Conservation (phyloP, 2,888 invertebrate genomes). For the Sarcophaga variegata region DNA sequence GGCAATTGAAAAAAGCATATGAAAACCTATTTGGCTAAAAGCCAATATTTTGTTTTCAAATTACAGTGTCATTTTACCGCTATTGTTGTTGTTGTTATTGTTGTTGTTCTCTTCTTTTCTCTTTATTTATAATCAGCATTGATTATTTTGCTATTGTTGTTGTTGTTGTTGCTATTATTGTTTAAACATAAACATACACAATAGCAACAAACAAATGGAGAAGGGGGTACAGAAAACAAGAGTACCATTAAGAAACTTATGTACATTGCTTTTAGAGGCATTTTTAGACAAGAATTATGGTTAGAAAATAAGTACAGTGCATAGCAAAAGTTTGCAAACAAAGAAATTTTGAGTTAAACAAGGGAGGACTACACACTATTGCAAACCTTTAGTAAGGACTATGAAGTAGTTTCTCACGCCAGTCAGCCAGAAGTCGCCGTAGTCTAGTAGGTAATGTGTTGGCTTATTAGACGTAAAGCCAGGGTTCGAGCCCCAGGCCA, state of each 20-base stretch:
- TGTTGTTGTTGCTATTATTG: slow-evolving; percentile 20
- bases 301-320: neutral
- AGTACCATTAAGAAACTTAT: slow-evolving; percentile 27
- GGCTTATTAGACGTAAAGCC: too few species aligned
- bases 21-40: slow-evolving; percentile 61
- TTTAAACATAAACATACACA: too few species aligned
- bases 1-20: slow-evolving; percentile 7
- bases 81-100: too few species aligned
- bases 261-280: slow-evolving; percentile 4
- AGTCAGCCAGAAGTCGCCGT: too few species aligned
- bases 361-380: too few species aligned
- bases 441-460: too few species aligned
- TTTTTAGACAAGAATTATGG: neutral
- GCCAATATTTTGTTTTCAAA: slow-evolving; percentile 62
- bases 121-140: slow-evolving; percentile 57
- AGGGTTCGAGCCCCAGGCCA: too few species aligned
- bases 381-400: too few species aligned
- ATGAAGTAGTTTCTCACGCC: too few species aligned
- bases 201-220: too few species aligned
- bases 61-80: slow-evolving; percentile 46
- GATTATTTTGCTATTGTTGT: slow-evolving; percentile 28
- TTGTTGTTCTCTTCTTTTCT: too few species aligned
- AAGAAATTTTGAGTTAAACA: too few species aligned
- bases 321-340: neutral
- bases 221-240: neutral